These are phyloP conservation scores for Bacillus rossius DNA, from an alignment of 1,140 invertebrate species.

Conservation along the genomic window DNA sequence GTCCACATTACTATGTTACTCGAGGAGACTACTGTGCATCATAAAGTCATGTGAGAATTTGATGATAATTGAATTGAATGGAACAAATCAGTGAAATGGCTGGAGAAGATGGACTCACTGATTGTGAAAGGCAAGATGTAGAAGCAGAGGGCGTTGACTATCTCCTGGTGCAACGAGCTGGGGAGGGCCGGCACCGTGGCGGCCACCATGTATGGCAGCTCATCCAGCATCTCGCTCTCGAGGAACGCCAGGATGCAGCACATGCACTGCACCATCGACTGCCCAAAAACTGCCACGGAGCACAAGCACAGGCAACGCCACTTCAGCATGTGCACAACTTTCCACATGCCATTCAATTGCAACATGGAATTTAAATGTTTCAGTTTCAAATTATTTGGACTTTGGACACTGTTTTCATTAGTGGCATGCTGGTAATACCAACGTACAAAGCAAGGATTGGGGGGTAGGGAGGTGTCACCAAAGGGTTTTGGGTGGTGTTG, in stretches of 20 bases:
- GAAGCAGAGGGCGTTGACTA: conserved; percentile 92
- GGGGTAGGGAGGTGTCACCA: too few relatives aligned
- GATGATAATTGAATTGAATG: too few relatives aligned
- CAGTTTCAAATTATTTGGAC: too few relatives aligned
- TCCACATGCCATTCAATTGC: background rate
- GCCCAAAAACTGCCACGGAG: conserved; percentile 76
- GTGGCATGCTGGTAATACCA: too few relatives aligned
- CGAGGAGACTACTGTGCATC: too few relatives aligned
- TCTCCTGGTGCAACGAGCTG: conserved; percentile 84
- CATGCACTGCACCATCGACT: conserved; percentile 83
- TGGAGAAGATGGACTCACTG: conserved; percentile 57
- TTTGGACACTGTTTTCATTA: too few relatives aligned
- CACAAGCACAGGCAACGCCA: background rate
- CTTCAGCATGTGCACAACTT: background rate
- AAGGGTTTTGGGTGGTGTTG: too few relatives aligned
- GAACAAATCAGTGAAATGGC: too few relatives aligned
- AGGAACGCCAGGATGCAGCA: conserved; percentile 93
- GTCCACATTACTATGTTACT: too few relatives aligned
- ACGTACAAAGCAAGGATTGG: too few relatives aligned
- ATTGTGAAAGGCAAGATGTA: conserved; percentile 96
- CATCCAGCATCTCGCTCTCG: conserved; percentile 93
- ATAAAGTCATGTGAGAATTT: too few relatives aligned
- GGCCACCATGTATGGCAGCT: conserved; percentile 89
- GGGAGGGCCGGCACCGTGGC: conserved; percentile 91
- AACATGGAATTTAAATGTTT: background rate